phyloP scores from a whole-genome alignment of 2,888 invertebrate species.

The Rhabditoides inermis region DNA sequence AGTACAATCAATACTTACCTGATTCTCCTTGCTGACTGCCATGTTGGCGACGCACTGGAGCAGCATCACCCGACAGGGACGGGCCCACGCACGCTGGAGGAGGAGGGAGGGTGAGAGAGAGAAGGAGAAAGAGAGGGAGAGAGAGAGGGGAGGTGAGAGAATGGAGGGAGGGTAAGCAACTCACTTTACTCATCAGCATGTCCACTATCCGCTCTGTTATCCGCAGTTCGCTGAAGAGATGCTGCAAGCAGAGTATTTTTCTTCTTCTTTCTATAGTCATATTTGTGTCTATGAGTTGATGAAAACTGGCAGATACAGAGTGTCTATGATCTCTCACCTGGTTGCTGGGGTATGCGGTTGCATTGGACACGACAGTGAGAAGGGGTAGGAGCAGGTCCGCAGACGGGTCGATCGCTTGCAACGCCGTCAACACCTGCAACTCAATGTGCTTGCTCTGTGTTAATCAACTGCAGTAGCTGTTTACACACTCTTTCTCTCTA shows the following conservation, averaged over 20 bases:
- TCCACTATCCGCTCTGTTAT: slow-evolving; percentile 37
- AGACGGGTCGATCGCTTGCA: slow-evolving; percentile 35
- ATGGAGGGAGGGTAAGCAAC: no score
- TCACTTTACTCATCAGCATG: slow-evolving; percentile 15
- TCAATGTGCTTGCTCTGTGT: no score
- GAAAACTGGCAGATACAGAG: no score
- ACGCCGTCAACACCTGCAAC: slow-evolving; percentile 34
- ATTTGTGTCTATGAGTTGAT: no score
- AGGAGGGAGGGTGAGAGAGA: no score
- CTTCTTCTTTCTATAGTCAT: no score
- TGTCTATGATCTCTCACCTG: no score
- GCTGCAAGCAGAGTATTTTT: slow-evolving; percentile 15
- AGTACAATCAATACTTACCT: slow-evolving; percentile 6
- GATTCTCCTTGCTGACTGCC: slow-evolving; percentile 29
- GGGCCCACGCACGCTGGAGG: slow-evolving; percentile 28
- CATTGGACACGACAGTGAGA: slow-evolving; percentile 42
- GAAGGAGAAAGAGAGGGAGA: no score
- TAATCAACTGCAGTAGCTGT: no score
- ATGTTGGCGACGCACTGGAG: slow-evolving; percentile 48
- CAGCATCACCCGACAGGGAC: slow-evolving; percentile 40
- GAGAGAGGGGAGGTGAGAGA: no score
- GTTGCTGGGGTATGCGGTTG: slow-evolving; percentile 41
- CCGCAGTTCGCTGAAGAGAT: slow-evolving; percentile 31
- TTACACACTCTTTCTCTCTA: no score
- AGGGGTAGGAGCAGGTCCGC: slow-evolving; percentile 42